Conservation (phyloP, 1,140 invertebrate species). For the Contarinia nasturtii region DNA sequence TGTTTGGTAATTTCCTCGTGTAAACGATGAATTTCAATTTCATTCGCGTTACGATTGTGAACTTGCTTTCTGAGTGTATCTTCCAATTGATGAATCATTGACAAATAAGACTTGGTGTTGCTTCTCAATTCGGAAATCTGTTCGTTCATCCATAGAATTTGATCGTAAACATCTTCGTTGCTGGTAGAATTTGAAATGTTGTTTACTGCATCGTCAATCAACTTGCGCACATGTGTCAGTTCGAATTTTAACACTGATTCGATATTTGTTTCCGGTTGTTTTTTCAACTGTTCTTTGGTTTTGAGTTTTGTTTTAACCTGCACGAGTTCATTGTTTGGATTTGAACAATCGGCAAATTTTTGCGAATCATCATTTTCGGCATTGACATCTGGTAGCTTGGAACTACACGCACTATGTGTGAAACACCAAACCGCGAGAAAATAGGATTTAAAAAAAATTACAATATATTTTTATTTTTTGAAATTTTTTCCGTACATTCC, state of each 20-base stretch:
- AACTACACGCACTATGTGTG: too few relatives aligned
- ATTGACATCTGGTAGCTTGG: constrained; percentile 68
- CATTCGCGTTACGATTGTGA: constrained; percentile 50
- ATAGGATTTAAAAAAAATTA: too few relatives aligned
- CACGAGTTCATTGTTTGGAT: constrained; percentile 89
- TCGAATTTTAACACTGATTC: constrained; percentile 86
- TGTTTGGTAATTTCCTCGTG: constrained; percentile 70
- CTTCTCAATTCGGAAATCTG: constrained; percentile 58
- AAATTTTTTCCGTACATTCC: too few relatives aligned
- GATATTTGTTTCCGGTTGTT: constrained; percentile 69
- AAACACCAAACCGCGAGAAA: too few relatives aligned
- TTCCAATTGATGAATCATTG: constrained; percentile 63
- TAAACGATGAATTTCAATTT: constrained; percentile 60
- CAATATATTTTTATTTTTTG: too few relatives aligned
- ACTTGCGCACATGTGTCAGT: constrained; percentile 64
- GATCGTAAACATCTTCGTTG: constrained; percentile 54
- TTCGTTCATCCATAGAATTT: constrained; percentile 50
- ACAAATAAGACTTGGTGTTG: constrained; percentile 39
- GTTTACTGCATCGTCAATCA: constrained; percentile 74
- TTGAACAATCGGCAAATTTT: constrained; percentile 87
- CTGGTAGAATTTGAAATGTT: constrained; percentile 42
- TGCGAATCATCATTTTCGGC: constrained; percentile 88
- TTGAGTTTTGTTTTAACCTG: too few relatives aligned
- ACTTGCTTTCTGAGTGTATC: constrained; percentile 55
- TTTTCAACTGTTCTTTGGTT: constrained; percentile 56